These are phyloP conservation scores for Apteryx mantelli DNA, from an alignment of 2,113 vertebrate genomes.

Conservation along the genomic window DNA sequence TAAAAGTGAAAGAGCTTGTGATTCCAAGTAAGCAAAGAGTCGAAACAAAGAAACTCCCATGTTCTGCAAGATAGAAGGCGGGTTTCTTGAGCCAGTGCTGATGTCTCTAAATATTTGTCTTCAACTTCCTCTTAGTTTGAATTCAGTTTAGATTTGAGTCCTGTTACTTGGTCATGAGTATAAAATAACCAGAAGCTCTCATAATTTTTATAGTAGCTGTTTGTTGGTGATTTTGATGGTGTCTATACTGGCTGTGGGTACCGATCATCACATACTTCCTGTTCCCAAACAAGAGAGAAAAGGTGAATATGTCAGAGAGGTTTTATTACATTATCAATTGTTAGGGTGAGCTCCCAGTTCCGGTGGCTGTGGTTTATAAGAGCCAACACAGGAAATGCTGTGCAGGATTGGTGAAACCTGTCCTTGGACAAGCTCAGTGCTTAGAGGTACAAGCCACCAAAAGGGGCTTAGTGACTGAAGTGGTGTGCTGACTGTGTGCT, in stretches of 20 bases:
- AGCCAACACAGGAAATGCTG: not conserved
- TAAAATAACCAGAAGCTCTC: not conserved
- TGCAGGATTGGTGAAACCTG: not conserved
- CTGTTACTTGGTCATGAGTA: not conserved
- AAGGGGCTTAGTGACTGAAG: fast-evolving
- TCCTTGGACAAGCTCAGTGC: not conserved
- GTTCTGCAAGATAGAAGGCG: not conserved
- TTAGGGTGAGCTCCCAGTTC: not conserved
- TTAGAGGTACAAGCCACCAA: not conserved
- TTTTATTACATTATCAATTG: not conserved
- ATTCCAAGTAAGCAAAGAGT: not conserved
- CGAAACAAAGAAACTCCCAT: not conserved
- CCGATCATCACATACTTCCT: not conserved
- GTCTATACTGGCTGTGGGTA: not conserved
- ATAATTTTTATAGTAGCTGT: not conserved
- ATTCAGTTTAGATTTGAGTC: not conserved
- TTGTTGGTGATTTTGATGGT: not conserved
- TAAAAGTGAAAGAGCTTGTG: not conserved
- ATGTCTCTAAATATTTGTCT: not conserved
- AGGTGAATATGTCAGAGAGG: not conserved
- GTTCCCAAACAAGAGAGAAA: not conserved
- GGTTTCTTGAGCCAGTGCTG: not conserved
- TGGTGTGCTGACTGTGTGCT: fast-evolving
- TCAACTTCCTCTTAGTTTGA: not conserved
- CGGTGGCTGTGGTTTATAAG: not conserved